Base-by-base conservation (phyloP, 92 coral and sea anemone genomes). In the Porites rus region DNA sequence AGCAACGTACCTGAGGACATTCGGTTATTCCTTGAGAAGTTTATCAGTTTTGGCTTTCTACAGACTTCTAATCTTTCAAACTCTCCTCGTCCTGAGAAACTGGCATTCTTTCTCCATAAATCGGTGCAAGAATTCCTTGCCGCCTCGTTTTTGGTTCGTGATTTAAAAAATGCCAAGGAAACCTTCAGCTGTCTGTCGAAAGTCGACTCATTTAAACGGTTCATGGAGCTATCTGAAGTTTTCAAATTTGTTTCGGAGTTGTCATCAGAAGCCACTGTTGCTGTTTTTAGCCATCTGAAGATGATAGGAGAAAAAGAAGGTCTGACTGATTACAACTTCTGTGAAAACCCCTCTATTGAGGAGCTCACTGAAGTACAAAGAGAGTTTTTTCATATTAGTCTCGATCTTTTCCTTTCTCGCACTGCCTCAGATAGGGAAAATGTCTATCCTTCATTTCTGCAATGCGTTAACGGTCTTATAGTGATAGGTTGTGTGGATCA, bases 51-150 rank as follows among this genome's bases (percentile, higher is more conserved):
- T n/a, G 85, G 85, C 1, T 52, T 80, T 13, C 25, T 80, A 8
- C 76, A 67, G 28, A 52, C 69, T 28, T 69, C 71, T 7, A 80
- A 80, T 31, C 65, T 80, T 56, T 58, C 59, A 6, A 24, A 53
- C 52, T 66, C 82, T 38, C 12, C 21, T 51, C 78, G 7, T 43
- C 68, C 85, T 14, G 69, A 51, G 25, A 14, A 67, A 43, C 52
- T 67, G 4, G 51, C 52, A n/a, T 24, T 21, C 7, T 80, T 80
- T 65, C 67, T 80, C 0, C 85, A 80, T 28, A 80, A 80, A 28
- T 67, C 85, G 17, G 65, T 79, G 1, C 83, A 79, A 67, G 83
- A 79, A 31, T 79, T 79, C 22, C 59, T 79, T 28, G 12, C 83
- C 22, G 83, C 83, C 8, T 79, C 43, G 74, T 79, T 64, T 43